A percentile compares a stretch with the other conserved stretches of the same genome.
Conservation (phyloP, 2,113 vertebrate species). For the Seriola dumerili region DNA sequence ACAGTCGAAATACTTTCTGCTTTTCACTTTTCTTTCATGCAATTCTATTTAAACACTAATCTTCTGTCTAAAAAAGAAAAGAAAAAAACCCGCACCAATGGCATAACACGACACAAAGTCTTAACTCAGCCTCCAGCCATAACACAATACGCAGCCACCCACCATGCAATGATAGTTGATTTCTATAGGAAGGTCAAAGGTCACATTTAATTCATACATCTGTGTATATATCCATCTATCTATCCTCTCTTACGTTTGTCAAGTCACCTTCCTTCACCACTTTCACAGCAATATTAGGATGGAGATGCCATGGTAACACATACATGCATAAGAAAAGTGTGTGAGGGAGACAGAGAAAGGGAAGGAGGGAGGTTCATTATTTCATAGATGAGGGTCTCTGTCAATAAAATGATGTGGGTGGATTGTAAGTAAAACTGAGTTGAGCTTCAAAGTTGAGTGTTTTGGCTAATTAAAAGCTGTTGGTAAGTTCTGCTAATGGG, state of each 20-base stretch:
- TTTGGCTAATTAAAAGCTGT: constrained; percentile 59
- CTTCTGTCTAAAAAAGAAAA: background rate
- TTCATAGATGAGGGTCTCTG: constrained; percentile 59
- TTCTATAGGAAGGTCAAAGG: background rate
- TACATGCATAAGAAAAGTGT: constrained; percentile 39
- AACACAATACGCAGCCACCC: background rate
- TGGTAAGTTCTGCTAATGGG: constrained; percentile 52
- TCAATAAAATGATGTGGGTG: constrained; percentile 54
- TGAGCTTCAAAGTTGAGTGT: constrained; percentile 35
- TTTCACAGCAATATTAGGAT: constrained; percentile 49
- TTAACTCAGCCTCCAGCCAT: background rate
- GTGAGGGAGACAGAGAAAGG: constrained; percentile 22
- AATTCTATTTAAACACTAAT: too few relatives aligned
- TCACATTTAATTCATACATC: constrained; percentile 9
- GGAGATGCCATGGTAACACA: constrained; percentile 77
- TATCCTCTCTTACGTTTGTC: constrained; percentile 7
- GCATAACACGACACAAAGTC: background rate
- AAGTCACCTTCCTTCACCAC: constrained; percentile 24
- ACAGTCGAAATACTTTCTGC: background rate
- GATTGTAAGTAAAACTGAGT: constrained; percentile 45
- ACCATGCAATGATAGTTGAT: background rate
- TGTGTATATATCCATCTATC: background rate
- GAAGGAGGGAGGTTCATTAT: constrained; percentile 44
- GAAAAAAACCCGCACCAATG: background rate
- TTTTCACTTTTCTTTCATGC: too few relatives aligned